Evolutionary conservation across 2,888 invertebrate genomes (phyloP).

Genomic region (Leptinotarsa haldemani): DNA sequence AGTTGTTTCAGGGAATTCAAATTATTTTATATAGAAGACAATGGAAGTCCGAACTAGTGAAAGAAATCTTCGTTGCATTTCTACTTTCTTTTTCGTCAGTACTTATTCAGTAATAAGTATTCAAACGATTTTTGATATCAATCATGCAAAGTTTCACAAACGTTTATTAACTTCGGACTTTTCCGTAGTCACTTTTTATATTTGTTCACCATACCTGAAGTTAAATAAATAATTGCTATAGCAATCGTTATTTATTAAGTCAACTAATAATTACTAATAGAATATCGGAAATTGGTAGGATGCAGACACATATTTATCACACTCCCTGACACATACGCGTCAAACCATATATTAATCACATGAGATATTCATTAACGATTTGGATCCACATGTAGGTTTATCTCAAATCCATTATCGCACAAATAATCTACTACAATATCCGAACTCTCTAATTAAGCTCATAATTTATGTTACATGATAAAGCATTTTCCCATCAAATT

Average conservation of each 20-base stretch:
- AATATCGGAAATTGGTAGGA: constrained; percentile 3
- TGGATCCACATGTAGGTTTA: constrained; percentile 14
- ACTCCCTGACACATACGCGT: background rate
- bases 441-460: constrained; percentile 20
- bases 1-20: no score
- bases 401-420: constrained; percentile 12
- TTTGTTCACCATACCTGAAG: background rate
- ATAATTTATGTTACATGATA: constrained; percentile 25
- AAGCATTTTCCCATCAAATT: constrained; percentile 17
- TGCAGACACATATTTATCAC: constrained; percentile 6
- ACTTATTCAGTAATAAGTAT: no score
- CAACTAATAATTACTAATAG: background rate
- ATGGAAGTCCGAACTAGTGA: no score
- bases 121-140: no score
- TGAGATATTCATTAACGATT: background rate
- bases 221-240: background rate
- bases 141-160: no score
- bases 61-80: no score
- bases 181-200: no score
- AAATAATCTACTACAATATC: constrained; percentile 22
- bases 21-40: no score
- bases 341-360: constrained; percentile 8
- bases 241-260: background rate
- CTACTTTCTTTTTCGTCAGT: no score
- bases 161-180: no score